Percentiles rank a stretch among this genome's conserved stretches.
Evolutionary conservation across 2,113 vertebrate genomes (phyloP).

Genomic region (Passer montanus): DNA sequence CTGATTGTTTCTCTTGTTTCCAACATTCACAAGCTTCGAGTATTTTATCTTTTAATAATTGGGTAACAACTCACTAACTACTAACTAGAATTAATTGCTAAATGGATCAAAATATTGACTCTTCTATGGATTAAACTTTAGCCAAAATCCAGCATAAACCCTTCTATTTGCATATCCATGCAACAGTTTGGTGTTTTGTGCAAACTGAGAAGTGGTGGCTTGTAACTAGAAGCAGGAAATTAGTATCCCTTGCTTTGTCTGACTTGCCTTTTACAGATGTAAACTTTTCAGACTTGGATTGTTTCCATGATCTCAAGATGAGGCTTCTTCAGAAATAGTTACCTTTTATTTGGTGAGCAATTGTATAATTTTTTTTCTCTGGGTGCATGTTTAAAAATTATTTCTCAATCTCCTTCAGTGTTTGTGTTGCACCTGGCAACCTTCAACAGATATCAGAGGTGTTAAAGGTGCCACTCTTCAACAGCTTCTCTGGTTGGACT

Average conservation of each 20-base stretch:
- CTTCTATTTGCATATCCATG: background rate
- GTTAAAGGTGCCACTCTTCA: background rate
- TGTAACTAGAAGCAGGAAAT: background rate
- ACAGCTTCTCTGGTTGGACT: background rate
- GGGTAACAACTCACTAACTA: background rate
- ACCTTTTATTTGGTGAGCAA: background rate
- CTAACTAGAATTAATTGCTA: background rate
- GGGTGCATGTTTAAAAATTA: background rate
- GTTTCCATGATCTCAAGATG: background rate
- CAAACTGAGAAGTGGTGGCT: background rate
- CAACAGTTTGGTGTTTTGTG: background rate
- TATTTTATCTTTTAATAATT: background rate
- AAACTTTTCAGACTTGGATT: background rate
- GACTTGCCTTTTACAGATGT: background rate
- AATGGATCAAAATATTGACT: background rate
- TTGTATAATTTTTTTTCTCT: background rate
- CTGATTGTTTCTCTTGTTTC: background rate
- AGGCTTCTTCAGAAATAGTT: slow-evolving; percentile 1
- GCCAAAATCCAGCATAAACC: background rate
- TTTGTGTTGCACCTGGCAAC: background rate
- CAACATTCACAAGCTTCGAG: background rate
- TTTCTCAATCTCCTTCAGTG: background rate
- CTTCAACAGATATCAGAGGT: background rate
- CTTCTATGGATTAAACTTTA: background rate
- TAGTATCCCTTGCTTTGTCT: background rate